Base-by-base conservation (phyloP, 2,113 vertebrate species). In the Geothlypis trichas region DNA sequence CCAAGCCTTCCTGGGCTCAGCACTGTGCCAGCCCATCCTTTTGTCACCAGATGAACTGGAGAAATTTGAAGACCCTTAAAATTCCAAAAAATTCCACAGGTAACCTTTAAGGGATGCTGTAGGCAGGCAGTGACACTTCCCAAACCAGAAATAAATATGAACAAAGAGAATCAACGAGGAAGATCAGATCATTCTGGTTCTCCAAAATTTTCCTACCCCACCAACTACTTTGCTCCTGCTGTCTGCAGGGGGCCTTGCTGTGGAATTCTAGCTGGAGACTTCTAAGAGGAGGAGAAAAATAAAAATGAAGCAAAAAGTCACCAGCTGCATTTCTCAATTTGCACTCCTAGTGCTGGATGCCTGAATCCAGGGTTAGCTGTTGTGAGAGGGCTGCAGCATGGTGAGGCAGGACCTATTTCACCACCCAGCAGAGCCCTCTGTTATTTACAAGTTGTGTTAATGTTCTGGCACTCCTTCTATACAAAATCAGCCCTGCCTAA, bases 231-330 rank as follows among this genome's bases (percentile, higher is more conserved):
- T 69, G 35, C 78, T 83, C 71, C 55, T 30, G 2, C 59, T 59
- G 67, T 37, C 72, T 62, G 47, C 84, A 87, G 54, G 77, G 68
- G 22, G 13, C 4, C 35, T 62, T 79, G 81, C 84, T 91, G 75
- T 86, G 91, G 86, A 83, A 94, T 73, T 93, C 46, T 26, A 47
- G n/a, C 62, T 17, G 39, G 46, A 77, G 78, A 55, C 67, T 79
- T 87, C 59, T 55, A 28, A 76, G 65, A 92, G 46, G 28, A 91
- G 30, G 51, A 91, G 26, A 79, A 39, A 79, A 79, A 91, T 77
- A 85, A 87, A 89, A 93, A 67, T 22, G 72, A 94, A 91, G n/a
- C 67, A 80, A 86, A 84, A 85, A 80, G 39, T 44, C 78, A 59
- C 57, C 85, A 96, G 75, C 63, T 80, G 52, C 68, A 55, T 93